Evolutionary conservation across 2,113 vertebrate genomes (phyloP).

Genomic region (Chaenocephalus aceratus): DNA sequence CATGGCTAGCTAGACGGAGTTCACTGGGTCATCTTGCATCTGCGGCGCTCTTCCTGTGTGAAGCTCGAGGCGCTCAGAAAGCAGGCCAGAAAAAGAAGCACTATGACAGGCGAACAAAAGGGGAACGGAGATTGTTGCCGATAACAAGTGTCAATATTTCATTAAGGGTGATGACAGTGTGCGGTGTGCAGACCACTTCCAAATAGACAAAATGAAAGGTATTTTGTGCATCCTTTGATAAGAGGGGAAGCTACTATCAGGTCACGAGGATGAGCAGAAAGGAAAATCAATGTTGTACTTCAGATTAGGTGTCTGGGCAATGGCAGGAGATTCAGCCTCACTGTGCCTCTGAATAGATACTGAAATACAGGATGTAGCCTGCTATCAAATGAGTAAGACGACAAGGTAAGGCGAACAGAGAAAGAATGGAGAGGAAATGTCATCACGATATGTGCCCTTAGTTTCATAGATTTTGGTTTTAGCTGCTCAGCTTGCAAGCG

Average conservation of each 20-base stretch:
- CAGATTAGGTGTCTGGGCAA: slow-evolving; percentile 15
- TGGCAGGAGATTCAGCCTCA: not conserved
- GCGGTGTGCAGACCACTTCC: slow-evolving; percentile 4
- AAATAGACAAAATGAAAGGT: slow-evolving; percentile 38
- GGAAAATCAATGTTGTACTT: slow-evolving; percentile 23
- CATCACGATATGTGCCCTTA: not conserved
- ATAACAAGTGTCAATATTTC: slow-evolving; percentile 42
- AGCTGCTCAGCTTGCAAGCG: not conserved
- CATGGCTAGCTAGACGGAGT: slow-evolving; percentile 64
- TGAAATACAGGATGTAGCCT: slow-evolving; percentile 23
- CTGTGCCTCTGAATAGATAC: not conserved
- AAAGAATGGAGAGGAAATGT: slow-evolving; percentile 1
- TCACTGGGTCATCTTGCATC: slow-evolving; percentile 77
- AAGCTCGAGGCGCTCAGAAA: slow-evolving; percentile 23
- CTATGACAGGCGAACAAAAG: slow-evolving; percentile 15
- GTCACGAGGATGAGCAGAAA: slow-evolving; percentile 38
- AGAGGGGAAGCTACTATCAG: slow-evolving; percentile 51
- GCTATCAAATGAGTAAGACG: not conserved
- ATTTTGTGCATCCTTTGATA: slow-evolving; percentile 52
- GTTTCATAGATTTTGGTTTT: not conserved
- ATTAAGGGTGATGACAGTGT: slow-evolving; percentile 33
- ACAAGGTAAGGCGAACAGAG: not conserved
- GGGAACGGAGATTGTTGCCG: slow-evolving; percentile 16
- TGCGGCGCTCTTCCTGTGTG: slow-evolving; percentile 73
- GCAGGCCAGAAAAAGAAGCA: slow-evolving; percentile 30